phyloP scores from a whole-genome alignment of 2,113 vertebrate genomes.

The Pyrgilauda ruficollis region DNA sequence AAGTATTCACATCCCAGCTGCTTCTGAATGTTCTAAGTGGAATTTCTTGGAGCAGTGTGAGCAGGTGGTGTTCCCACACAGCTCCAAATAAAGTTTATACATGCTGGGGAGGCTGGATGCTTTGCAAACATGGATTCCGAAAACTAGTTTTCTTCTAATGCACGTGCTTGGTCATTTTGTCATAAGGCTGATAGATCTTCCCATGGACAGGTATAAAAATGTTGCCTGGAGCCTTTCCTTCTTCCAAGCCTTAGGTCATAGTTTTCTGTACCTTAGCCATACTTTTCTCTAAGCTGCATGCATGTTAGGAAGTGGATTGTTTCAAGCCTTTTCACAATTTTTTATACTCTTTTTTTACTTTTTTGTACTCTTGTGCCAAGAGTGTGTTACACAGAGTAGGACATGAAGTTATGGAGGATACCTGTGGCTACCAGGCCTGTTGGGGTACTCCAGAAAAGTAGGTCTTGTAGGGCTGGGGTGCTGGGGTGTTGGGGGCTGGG shows the following conservation, averaged over 20 bases:
- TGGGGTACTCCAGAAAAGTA: neutral
- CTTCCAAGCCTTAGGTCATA: neutral
- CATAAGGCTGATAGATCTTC: neutral
- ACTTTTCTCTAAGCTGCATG: neutral
- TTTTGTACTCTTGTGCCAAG: neutral
- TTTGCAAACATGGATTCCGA: constrained; percentile 30
- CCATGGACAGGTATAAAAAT: neutral
- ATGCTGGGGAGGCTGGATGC: constrained; percentile 22
- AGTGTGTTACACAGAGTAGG: neutral
- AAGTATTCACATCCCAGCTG: constrained; percentile 73
- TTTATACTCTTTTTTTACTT: neutral
- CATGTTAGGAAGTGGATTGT: neutral
- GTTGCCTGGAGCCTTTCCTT: neutral
- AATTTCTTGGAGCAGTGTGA: constrained; percentile 59
- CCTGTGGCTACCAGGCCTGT: neutral
- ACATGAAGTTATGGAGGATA: neutral
- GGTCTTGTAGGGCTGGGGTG: neutral
- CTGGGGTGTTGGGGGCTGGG: accelerated
- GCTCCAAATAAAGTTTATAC: constrained; percentile 58
- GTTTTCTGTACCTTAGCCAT: neutral
- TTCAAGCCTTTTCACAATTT: neutral
- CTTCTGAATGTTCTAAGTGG: constrained; percentile 63
- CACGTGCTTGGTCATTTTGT: neutral
- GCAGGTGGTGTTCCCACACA: constrained; percentile 68
- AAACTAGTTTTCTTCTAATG: neutral